phyloP scores from a whole-genome alignment of 2,888 invertebrate species.

The Epirrhoe alternata region DNA sequence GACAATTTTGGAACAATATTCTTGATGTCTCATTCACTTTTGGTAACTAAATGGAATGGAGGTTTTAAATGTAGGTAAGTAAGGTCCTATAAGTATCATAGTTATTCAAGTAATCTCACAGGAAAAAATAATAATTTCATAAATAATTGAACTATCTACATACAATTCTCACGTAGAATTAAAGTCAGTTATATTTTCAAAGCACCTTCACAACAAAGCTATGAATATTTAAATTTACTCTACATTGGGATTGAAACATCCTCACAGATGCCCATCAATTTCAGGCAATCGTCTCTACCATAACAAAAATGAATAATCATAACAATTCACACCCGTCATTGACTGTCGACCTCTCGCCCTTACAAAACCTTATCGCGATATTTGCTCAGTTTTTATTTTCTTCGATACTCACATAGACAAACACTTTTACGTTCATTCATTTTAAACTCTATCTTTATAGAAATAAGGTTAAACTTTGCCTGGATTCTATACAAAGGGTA shows the following conservation, averaged over 20 bases:
- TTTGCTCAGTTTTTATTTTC: slow-evolving; percentile 84
- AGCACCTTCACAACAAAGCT: too few relatives aligned
- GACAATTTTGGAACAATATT: too few relatives aligned
- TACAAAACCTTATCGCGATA: slow-evolving; percentile 80
- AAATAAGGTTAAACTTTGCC: slow-evolving; percentile 49
- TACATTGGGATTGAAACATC: not conserved
- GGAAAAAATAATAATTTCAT: too few relatives aligned
- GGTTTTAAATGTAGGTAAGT: too few relatives aligned
- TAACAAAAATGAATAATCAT: slow-evolving; percentile 37
- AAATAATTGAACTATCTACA: too few relatives aligned
- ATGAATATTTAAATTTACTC: too few relatives aligned
- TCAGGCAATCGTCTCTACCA: slow-evolving; percentile 50
- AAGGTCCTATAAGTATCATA: too few relatives aligned
- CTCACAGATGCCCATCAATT: slow-evolving; percentile 50
- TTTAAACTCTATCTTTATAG: slow-evolving; percentile 19
- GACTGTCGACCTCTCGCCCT: slow-evolving; percentile 80
- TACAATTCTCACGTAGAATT: too few relatives aligned
- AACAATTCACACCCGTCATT: slow-evolving; percentile 67
- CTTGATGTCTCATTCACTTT: too few relatives aligned
- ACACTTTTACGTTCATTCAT: slow-evolving; percentile 38
- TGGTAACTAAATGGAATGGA: too few relatives aligned
- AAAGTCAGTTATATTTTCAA: too few relatives aligned
- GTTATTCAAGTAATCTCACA: too few relatives aligned
- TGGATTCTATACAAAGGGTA: slow-evolving; percentile 47
- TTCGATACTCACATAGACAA: slow-evolving; percentile 73